phyloP scores from a whole-genome alignment of 2,113 vertebrate species.

The Cnemophilus loriae region DNA sequence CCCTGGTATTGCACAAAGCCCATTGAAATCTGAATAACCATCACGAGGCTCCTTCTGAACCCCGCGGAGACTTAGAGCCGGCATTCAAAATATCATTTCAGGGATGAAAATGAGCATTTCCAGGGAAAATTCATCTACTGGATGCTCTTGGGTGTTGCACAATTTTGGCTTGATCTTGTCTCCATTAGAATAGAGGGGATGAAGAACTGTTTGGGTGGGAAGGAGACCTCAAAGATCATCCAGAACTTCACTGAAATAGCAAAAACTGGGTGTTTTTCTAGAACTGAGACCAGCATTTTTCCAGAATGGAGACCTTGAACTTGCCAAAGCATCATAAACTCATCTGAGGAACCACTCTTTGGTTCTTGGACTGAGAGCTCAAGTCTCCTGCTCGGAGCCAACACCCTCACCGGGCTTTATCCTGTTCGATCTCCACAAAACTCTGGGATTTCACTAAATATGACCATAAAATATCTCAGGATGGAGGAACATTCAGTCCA shows the following conservation, averaged over 20 bases:
- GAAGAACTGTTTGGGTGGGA: not conserved
- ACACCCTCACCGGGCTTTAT: not conserved
- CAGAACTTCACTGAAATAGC: not conserved
- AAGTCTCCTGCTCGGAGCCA: accelerated
- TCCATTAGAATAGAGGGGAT: accelerated
- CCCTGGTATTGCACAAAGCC: not conserved
- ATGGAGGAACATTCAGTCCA: accelerated
- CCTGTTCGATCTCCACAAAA: not conserved
- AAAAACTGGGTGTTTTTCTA: not conserved
- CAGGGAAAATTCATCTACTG: accelerated
- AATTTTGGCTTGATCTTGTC: not conserved
- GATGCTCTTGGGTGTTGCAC: accelerated
- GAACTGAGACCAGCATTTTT: not conserved
- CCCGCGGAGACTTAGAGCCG: accelerated
- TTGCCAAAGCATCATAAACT: not conserved
- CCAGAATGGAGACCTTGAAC: no score
- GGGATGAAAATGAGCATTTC: not conserved
- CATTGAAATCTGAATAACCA: accelerated
- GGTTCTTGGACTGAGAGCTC: not conserved
- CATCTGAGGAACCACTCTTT: not conserved
- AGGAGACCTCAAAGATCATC: not conserved
- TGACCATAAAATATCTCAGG: not conserved
- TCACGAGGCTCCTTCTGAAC: accelerated
- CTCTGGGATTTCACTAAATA: no score
- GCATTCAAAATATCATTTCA: not conserved